Evolutionary conservation across 2,113 vertebrate species (phyloP).

Genomic region (Engraulis encrasicolus): DNA sequence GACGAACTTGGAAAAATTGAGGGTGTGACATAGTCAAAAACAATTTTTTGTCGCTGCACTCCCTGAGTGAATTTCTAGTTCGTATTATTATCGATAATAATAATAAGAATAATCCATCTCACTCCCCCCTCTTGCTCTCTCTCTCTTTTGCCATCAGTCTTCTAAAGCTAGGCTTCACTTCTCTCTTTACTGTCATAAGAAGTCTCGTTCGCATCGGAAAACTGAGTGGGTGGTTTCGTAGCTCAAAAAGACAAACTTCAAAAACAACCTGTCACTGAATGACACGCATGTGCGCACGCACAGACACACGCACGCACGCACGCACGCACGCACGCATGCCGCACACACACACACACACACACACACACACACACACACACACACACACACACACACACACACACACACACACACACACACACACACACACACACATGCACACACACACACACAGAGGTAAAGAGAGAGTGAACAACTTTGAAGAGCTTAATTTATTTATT

Average conservation of each 20-base stretch:
- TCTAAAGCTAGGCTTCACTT: conserved; percentile 53
- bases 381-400: neutral
- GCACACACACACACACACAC: neutral
- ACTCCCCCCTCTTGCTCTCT: too few relatives aligned
- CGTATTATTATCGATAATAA: too few relatives aligned
- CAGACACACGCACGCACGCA: conserved; percentile 13
- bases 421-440: neutral
- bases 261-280: conserved; percentile 54
- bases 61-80: too few relatives aligned
- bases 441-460: neutral
- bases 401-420: neutral
- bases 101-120: too few relatives aligned
- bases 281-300: conserved; percentile 9
- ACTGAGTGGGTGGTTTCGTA: conserved; percentile 63
- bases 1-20: too few relatives aligned
- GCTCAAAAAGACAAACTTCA: conserved; percentile 68
- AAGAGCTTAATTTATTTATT: neutral
- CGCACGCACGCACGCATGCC: neutral
- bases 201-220: conserved; percentile 49
- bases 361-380: neutral
- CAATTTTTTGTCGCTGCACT: too few relatives aligned
- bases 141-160: conserved; percentile 49
- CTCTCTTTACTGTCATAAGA: conserved; percentile 31
- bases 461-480: neutral
- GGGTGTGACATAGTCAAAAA: too few relatives aligned